Base-by-base conservation (phyloP, 64 coral and sea anemone species). In the Actinia equina region DNA sequence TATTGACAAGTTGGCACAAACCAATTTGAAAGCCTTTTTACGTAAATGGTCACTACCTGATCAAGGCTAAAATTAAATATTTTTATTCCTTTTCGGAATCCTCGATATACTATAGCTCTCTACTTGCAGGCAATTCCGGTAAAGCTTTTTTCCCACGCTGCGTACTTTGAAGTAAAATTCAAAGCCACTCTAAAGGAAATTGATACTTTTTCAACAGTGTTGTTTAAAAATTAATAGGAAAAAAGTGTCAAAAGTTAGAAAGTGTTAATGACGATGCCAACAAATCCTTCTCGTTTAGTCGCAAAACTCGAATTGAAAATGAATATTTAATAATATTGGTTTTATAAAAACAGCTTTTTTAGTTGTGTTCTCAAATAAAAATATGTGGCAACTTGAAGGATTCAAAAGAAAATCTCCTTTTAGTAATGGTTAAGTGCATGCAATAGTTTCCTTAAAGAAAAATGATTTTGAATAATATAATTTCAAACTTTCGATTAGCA, bases 271-370 rank as follows among this genome's bases (percentile, higher is more conserved):
- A 74, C 23, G 26, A 41, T 74, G 26, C 69, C 8, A 74, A 74
- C 69, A 74, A 74, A 41, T 71, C 69, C 27, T 74, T 74, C 69
- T 27, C 69, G 69, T 74, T 74, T 74, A 30, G 69, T 27, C 25
- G 69, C 23, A 41, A 74, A 69, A 69, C 7, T 6, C 63, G 20
- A 69, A 20, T 69, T 69, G 20, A 69, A 74, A 74, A 17, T 41
- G 69, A 74, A 74, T 74, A 74, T 74, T 74, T 74, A 74, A 74
- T 74, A 25, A 41, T 26, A 74, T 30, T 74, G 17, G 25, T 12
- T 11, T 74, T 74, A 5, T 2, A 6, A 30, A 74, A 74, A 74
- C 42, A 26, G n/a, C 9, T 30, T 42, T 11, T 18, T 74, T 42
- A 3, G 19, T 23, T 0, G 1, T 41, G 12, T 41, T 37, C 27